Base-by-base conservation (phyloP, 2,113 vertebrate genomes). In the Mastomys coucha region DNA sequence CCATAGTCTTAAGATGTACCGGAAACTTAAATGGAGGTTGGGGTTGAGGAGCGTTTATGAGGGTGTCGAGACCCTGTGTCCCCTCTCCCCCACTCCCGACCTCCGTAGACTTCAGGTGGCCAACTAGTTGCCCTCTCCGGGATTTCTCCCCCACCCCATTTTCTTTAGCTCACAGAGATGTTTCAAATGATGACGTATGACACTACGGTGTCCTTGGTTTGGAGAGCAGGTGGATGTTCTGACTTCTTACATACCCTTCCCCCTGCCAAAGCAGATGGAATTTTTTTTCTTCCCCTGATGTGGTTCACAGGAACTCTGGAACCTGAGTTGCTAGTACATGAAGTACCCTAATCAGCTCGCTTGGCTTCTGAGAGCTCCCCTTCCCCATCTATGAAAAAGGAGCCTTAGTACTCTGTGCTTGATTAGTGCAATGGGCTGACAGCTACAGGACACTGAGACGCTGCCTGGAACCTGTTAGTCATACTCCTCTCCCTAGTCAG, bases 131-230 rank as follows among this genome's bases (percentile, higher is more conserved):
- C 7, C 56, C 51, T 95, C 73, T 67, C 28, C 76, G 26, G 49
- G 53, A 88, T 89, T 65, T 10, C 16, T 42, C 11, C 10, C n/a
- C 0, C 22, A 1, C 16, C 3, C 19, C 75, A 51, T 88, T n/a
- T 42, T 49, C 67, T 77, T 67, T 72, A 84, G 51, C 39, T 51
- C 36, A 19, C 75, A 33, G n/a, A 82, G 31, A 42, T n/a, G n/a
- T n/a, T n/a, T n/a, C n/a, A n/a, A n/a, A n/a, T n/a, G n/a, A 85
- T 86, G 89, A 91, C 42, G 73, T 63, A 39, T 92, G 93, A 6
- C 17, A n/a, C 88, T 73, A 86, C 72, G 20, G 20, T 63, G 31
- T 49, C 60, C 63, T 84, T 42, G 11, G 36, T 45, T 60, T 33
- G 92, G 39, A 16, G 51, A 91, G 10, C 56, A 81, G 19, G 56